Conservation (phyloP, 2,113 vertebrate genomes). For the Callorhinus ursinus region DNA sequence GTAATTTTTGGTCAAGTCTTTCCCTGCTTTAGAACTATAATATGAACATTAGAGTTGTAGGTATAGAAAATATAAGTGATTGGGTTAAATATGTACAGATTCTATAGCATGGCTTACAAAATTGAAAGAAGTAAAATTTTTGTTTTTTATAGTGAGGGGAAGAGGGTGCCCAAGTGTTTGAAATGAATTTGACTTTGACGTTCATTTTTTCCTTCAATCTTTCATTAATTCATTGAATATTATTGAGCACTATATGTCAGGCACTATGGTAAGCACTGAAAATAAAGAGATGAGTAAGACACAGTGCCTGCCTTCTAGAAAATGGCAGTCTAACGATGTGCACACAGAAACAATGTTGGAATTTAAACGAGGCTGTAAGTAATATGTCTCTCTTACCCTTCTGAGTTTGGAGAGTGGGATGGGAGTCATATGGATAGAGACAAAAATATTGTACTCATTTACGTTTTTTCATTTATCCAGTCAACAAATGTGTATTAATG, state of each 20-base stretch:
- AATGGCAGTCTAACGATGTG: background rate
- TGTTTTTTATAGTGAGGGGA: slow-evolving; percentile 7
- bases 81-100: slow-evolving; percentile 26
- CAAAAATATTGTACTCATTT: background rate
- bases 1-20: background rate
- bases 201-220: background rate
- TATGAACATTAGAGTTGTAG: background rate
- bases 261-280: background rate
- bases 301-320: background rate
- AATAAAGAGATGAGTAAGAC: background rate
- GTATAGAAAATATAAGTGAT: slow-evolving; percentile 34
- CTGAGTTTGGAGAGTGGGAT: slow-evolving; percentile 18
- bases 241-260: background rate
- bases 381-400: background rate
- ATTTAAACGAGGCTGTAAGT: background rate
- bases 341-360: background rate
- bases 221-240: background rate
- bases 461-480: slow-evolving; percentile 5
- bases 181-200: background rate
- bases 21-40: background rate
- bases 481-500: background rate
- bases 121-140: slow-evolving; percentile 23
- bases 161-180: background rate
- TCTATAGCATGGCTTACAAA: background rate
- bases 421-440: background rate